Conservation (phyloP, 2,113 vertebrate species). For the Xenopus borealis region DNA sequence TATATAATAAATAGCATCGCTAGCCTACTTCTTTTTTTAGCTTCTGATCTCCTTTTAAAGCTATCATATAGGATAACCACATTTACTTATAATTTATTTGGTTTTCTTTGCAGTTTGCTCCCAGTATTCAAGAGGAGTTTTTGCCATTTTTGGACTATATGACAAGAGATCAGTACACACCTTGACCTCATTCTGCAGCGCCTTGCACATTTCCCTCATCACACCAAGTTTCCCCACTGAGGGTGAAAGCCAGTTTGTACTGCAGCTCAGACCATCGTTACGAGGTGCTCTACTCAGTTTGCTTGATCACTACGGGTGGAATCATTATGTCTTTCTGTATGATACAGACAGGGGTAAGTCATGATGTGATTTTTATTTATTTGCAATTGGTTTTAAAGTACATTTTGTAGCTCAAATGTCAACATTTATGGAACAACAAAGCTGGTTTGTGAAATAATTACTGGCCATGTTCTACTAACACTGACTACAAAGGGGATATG, state of each 20-base stretch:
- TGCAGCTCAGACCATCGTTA: slow-evolving; percentile 91
- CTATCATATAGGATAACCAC: too few species aligned
- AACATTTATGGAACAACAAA: too few species aligned
- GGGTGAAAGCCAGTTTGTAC: slow-evolving; percentile 92
- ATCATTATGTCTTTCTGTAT: slow-evolving; percentile 92
- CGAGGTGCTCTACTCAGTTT: slow-evolving; percentile 88
- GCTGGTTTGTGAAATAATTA: too few species aligned
- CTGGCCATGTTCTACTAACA: too few species aligned
- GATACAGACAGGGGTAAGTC: slow-evolving; percentile 92
- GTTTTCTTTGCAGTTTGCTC: slow-evolving; percentile 85
- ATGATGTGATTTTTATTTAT: too few species aligned
- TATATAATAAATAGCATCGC: too few species aligned
- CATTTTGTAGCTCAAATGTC: too few species aligned
- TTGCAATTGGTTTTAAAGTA: too few species aligned
- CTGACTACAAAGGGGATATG: too few species aligned
- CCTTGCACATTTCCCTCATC: slow-evolving; percentile 96
- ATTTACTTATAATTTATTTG: not conserved
- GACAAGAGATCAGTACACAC: slow-evolving; percentile 98
- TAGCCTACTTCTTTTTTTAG: too few species aligned
- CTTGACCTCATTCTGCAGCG: slow-evolving; percentile 96
- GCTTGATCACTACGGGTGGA: slow-evolving; percentile 95
- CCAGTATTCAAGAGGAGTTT: slow-evolving; percentile 96
- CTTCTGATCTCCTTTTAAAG: too few species aligned
- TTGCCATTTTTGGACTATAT: slow-evolving; percentile 97
- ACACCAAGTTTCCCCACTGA: slow-evolving; percentile 95